Percentiles rank a stretch among this genome's conserved stretches.
These are phyloP conservation scores for Dryas iulia DNA, from an alignment of 1,140 invertebrate species.

Conservation along the genomic window DNA sequence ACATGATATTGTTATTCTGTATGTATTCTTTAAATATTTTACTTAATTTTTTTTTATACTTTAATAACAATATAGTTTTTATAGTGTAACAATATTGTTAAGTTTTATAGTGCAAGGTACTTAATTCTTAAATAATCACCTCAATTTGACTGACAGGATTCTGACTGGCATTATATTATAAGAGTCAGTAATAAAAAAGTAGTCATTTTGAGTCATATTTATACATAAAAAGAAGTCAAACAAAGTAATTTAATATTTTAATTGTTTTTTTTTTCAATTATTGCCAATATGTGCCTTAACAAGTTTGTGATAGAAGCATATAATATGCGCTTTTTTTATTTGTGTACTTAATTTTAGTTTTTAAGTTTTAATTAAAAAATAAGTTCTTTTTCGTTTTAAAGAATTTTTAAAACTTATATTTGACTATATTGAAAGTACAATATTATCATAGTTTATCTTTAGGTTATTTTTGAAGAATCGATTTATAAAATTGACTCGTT, in stretches of 20 bases:
- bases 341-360: background rate
- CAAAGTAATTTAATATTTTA: background rate
- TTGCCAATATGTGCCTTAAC: slow-evolving; percentile 20
- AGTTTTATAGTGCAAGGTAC: background rate
- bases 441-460: background rate
- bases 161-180: background rate
- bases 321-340: background rate
- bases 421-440: background rate
- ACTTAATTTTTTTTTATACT: too few relatives aligned
- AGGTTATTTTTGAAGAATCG: slow-evolving; percentile 14
- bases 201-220: background rate
- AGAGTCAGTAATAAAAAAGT: background rate
- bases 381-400: background rate
- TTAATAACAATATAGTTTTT: too few relatives aligned
- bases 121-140: background rate
- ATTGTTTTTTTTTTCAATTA: too few relatives aligned
- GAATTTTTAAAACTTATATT: background rate
- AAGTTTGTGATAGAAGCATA: slow-evolving; percentile 10
- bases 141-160: background rate
- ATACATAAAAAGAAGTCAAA: background rate
- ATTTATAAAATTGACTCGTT: slow-evolving; percentile 20
- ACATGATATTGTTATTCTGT: too few relatives aligned
- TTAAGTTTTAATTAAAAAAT: background rate
- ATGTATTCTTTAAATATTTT: too few relatives aligned
- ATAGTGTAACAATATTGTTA: too few relatives aligned